Conservation (phyloP, 2,113 vertebrate genomes). For the Mobula hypostoma region DNA sequence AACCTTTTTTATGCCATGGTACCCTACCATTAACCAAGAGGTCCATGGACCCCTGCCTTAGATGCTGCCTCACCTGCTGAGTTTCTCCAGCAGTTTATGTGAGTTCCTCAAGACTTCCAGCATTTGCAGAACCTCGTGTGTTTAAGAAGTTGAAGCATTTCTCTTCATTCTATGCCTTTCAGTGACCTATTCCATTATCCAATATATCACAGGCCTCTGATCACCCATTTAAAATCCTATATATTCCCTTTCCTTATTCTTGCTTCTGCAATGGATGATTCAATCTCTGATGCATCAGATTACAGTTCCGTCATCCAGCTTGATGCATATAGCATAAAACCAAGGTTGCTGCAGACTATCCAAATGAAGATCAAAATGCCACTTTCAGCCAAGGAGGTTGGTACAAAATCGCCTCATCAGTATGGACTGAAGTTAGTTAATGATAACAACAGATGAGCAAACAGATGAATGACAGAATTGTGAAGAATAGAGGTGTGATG, state of each 20-base stretch:
- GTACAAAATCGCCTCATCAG: not conserved
- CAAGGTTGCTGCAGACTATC: not conserved
- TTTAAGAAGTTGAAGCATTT: too few species aligned
- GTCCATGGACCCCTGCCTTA: too few species aligned
- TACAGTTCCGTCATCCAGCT: not conserved
- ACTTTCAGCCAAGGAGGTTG: not conserved
- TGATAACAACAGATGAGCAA: not conserved
- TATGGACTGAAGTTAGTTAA: not conserved
- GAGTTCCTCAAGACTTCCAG: too few species aligned
- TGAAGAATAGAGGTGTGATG: not conserved
- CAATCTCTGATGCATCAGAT: not conserved
- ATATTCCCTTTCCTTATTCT: not conserved
- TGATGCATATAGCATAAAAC: not conserved
- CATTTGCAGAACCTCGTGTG: too few species aligned
- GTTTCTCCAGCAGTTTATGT: too few species aligned
- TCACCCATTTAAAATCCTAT: not conserved
- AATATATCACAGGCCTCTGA: not conserved
- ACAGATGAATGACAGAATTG: not conserved
- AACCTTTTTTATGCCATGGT: too few species aligned
- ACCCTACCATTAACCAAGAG: too few species aligned
- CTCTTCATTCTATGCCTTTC: not conserved
- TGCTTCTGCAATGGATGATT: not conserved
- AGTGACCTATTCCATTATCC: not conserved
- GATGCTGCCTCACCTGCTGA: too few species aligned
- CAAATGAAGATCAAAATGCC: not conserved